Evolutionary conservation across 2,888 invertebrate species (phyloP).

Genomic region (Coelopa pilipes): DNA sequence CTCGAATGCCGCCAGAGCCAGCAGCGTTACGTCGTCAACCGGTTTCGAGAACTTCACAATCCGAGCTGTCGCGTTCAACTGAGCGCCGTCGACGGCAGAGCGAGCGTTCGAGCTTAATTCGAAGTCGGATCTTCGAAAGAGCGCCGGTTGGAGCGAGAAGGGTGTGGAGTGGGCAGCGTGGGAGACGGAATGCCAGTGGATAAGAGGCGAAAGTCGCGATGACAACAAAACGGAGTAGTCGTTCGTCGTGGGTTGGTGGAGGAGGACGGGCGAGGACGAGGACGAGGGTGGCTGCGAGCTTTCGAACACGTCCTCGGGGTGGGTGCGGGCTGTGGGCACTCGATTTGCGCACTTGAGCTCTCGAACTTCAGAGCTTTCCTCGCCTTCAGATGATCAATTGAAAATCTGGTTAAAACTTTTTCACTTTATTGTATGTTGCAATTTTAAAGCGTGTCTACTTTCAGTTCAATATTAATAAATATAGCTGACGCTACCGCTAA

Average conservation of each 20-base stretch:
- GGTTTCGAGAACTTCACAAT: conserved; percentile 7
- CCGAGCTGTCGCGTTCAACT: conserved; percentile 21
- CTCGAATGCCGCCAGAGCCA: background rate
- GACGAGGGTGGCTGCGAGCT: background rate
- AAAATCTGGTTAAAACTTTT: too few relatives aligned
- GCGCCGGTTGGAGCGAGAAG: background rate
- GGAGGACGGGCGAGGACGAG: background rate
- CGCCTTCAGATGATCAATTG: too few relatives aligned
- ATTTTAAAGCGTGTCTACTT: too few relatives aligned
- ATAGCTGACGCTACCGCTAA: too few relatives aligned
- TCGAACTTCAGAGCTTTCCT: too few relatives aligned
- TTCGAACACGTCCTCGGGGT: background rate
- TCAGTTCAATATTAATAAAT: too few relatives aligned
- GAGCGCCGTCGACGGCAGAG: background rate
- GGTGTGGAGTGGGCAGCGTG: too few relatives aligned
- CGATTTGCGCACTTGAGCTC: too few relatives aligned
- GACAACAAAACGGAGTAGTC: conserved; percentile 20
- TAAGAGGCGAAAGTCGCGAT: conserved; percentile 17
- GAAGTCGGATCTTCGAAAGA: conserved; percentile 11
- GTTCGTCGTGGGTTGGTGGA: background rate
- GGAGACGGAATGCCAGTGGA: background rate
- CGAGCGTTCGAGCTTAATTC: conserved; percentile 24
- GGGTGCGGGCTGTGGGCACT: too few relatives aligned
- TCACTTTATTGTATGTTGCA: too few relatives aligned
- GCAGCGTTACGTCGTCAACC: background rate